phyloP scores from a whole-genome alignment of 2,797 vertebrate species.

The Rhynchonycteris naso region DNA sequence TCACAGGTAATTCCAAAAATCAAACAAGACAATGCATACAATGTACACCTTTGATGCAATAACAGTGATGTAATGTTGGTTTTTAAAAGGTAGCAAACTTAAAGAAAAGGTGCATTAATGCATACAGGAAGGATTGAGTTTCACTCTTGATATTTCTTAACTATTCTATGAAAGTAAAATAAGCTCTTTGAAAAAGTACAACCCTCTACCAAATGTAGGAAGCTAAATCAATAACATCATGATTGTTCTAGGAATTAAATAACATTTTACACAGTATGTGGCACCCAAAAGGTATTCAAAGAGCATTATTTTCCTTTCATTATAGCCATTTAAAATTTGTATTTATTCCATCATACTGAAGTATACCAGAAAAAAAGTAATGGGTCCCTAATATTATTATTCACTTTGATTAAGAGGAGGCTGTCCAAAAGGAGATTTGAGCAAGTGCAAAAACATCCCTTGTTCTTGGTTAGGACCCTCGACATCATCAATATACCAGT shows the following conservation, averaged over 20 bases:
- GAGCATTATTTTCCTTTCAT: not conserved
- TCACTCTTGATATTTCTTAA: not conserved
- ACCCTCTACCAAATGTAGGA: not conserved
- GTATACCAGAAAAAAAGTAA: not conserved
- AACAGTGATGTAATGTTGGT: not conserved
- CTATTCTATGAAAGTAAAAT: not conserved
- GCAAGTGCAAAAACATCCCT: not conserved
- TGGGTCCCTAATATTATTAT: not conserved
- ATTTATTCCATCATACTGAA: not conserved
- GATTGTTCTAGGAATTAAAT: not conserved
- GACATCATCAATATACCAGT: not conserved
- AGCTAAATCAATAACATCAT: constrained; percentile 7
- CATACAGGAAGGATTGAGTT: not conserved
- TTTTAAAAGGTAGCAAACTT: not conserved
- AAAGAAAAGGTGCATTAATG: not conserved
- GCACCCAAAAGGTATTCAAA: not conserved
- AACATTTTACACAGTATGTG: not conserved
- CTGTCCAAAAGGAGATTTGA: not conserved
- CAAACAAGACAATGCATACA: not conserved
- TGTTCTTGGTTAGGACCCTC: not conserved
- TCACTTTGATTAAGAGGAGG: not conserved
- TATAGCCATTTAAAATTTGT: not conserved
- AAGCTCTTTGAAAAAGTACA: not conserved
- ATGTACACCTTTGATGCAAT: not conserved
- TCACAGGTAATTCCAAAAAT: not conserved